Evolutionary conservation across 2,888 invertebrate genomes (phyloP).

Genomic region (Ophion ellenae): DNA sequence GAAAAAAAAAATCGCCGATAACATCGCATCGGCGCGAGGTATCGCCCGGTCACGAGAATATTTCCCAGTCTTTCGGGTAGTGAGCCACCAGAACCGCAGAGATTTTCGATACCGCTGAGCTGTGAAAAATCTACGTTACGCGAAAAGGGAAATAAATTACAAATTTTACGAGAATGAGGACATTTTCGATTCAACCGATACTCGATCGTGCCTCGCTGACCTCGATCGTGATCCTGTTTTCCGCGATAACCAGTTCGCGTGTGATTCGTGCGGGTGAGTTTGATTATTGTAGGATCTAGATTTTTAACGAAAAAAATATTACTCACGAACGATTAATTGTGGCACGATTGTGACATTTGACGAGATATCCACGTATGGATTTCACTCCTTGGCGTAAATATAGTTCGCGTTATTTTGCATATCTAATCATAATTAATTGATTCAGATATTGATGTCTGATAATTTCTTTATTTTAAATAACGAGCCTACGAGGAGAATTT

Average conservation of each 20-base stretch:
- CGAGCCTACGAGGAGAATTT: not conserved
- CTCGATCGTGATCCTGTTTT: conserved; percentile 52
- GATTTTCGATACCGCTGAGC: not conserved
- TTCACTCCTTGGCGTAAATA: conserved; percentile 5
- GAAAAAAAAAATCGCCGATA: conserved; percentile 37
- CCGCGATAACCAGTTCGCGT: conserved; percentile 50
- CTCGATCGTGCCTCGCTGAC: conserved; percentile 51
- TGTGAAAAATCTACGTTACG: conserved; percentile 8
- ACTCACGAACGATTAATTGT: conserved; percentile 29
- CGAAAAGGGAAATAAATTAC: conserved; percentile 12
- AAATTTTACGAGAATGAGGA: conserved; percentile 29
- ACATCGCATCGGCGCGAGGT: conserved; percentile 13
- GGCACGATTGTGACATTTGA: conserved; percentile 13
- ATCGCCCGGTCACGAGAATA: not conserved
- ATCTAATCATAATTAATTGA: conserved; percentile 30
- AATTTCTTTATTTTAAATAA: conserved; percentile 5
- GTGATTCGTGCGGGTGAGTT: conserved; percentile 45
- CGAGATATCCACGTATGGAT: conserved; percentile 15
- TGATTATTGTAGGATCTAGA: conserved; percentile 11
- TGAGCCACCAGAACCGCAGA: not conserved
- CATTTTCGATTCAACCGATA: conserved; percentile 10
- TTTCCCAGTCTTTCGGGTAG: conserved; percentile 23
- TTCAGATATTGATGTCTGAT: conserved; percentile 19
- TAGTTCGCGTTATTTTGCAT: conserved; percentile 12
- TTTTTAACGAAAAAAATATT: conserved; percentile 6